Evolutionary conservation across 1,140 invertebrate species (phyloP), one percentile per base, ranked within the genome.

Genomic region (Belonocnema kinseyi): DNA sequence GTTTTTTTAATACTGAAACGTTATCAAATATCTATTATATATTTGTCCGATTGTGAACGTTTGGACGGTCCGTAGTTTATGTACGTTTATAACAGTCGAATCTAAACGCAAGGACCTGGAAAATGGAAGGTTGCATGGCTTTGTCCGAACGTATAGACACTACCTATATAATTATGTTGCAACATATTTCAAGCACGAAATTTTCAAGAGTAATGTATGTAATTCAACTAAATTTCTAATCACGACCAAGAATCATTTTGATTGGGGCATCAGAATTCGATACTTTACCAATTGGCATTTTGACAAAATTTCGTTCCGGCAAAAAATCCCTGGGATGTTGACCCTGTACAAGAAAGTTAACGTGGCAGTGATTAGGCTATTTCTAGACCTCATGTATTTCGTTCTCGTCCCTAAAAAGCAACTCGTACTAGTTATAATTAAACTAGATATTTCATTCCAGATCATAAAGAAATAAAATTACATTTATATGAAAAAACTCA

Each of bases 341-440:
- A 66, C 61, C 61, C 61, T 66, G 40, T 33, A 61, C 26, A 61
- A 33, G 58, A 61, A 66, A 66, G 26, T 66, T 40, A 66, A 26
- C 61, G n/a, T 40, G 33, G 61, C 21, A 66, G 26, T 66, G 61
- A 40, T 66, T 66, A 33, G n/a, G 61, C 61, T 66, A 66, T 66
- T 66, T 66, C 61, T 40, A 66, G 61, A 40, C 61, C 16, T 66
- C 26, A 66, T 33, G 61, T 66, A 66, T 66, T 66, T n/a, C 61
- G 26, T 40, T 66, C 61, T 46, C 33, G 33, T 66, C 61, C 61
- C 26, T 46, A 13, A 66, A 66, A 66, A 46, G 26, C 13, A 66
- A 66, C 26, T n/a, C 16, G 16, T 40, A 66, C 61, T 26, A 26
- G 14, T n/a, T 33, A 46, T 33, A 66, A 33, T 66, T 16, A 66